Percentiles rank a stretch among this genome's conserved stretches.
Conservation (phyloP, 1,140 invertebrate genomes). For the Penaeus chinensis region DNA sequence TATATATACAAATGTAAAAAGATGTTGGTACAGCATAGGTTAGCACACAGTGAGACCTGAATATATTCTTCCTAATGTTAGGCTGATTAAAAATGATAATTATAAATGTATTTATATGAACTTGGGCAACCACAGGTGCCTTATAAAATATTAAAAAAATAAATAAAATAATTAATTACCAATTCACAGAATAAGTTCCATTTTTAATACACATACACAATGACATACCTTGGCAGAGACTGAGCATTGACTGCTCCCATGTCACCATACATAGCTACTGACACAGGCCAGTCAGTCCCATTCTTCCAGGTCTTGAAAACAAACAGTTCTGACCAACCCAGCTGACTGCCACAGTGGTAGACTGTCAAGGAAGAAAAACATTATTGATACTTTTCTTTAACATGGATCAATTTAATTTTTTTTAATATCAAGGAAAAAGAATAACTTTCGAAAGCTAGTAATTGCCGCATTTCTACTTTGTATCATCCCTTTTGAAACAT, state of each 20-base stretch:
- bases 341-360: constrained; percentile 84
- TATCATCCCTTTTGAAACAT: too few relatives aligned
- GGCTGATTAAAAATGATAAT: too few relatives aligned
- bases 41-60: too few relatives aligned
- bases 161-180: too few relatives aligned
- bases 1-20: too few relatives aligned
- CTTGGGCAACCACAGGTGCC: too few relatives aligned
- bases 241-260: constrained; percentile 89
- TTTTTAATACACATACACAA: too few relatives aligned
- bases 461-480: neutral
- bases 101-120: too few relatives aligned
- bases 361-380: constrained; percentile 70
- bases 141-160: too few relatives aligned
- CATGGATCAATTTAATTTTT: neutral
- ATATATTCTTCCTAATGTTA: too few relatives aligned
- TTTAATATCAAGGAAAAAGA: neutral
- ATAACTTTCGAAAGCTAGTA: neutral
- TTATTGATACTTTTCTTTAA: neutral
- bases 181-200: too few relatives aligned
- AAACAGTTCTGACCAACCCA: constrained; percentile 84
- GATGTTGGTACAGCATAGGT: too few relatives aligned
- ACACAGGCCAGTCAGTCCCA: constrained; percentile 79
- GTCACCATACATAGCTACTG: constrained; percentile 89
- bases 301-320: constrained; percentile 78
- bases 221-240: constrained; percentile 37